These are phyloP conservation scores for Oscheius sp. DNA, from an alignment of 2,888 invertebrate genomes.

Conservation along the genomic window DNA sequence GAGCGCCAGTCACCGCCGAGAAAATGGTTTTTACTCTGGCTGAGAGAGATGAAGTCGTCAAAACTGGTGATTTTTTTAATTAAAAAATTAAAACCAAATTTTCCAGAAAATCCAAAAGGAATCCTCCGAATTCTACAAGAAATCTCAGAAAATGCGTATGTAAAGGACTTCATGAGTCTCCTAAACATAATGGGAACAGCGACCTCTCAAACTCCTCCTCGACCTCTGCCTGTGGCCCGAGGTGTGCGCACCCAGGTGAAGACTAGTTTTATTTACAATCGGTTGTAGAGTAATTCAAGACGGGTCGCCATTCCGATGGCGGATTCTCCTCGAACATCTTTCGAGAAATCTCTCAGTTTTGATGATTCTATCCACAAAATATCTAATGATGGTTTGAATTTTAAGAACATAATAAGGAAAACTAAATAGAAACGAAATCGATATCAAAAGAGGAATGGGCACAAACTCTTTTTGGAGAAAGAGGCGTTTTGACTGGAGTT, in stretches of 20 bases:
- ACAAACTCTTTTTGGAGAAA: slow-evolving; percentile 60
- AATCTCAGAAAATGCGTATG: slow-evolving; percentile 19
- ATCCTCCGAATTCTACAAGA: neutral
- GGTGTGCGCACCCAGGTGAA: slow-evolving; percentile 27
- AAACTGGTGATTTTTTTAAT: slow-evolving; percentile 11
- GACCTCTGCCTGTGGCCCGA: neutral
- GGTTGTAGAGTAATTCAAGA: neutral
- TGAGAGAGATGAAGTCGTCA: slow-evolving; percentile 23
- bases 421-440: slow-evolving; percentile 1
- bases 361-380: slow-evolving; percentile 20
- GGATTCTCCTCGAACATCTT: neutral
- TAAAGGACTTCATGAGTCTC: slow-evolving; percentile 29
- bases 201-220: neutral
- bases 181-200: slow-evolving; percentile 8
- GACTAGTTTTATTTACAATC: neutral
- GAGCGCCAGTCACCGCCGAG: neutral
- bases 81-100: neutral
- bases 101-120: slow-evolving; percentile 19
- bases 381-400: neutral
- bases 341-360: slow-evolving; percentile 22
- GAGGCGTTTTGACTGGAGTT: slow-evolving; percentile 64
- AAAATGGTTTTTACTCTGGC: slow-evolving; percentile 27
- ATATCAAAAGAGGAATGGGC: slow-evolving; percentile 56
- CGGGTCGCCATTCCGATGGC: slow-evolving; percentile 5
- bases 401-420: neutral